A percentile compares a stretch with the other conserved stretches of the same genome.
These are phyloP conservation scores for Centropristis striata DNA, from an alignment of 2,113 vertebrate species.

Conservation along the genomic window DNA sequence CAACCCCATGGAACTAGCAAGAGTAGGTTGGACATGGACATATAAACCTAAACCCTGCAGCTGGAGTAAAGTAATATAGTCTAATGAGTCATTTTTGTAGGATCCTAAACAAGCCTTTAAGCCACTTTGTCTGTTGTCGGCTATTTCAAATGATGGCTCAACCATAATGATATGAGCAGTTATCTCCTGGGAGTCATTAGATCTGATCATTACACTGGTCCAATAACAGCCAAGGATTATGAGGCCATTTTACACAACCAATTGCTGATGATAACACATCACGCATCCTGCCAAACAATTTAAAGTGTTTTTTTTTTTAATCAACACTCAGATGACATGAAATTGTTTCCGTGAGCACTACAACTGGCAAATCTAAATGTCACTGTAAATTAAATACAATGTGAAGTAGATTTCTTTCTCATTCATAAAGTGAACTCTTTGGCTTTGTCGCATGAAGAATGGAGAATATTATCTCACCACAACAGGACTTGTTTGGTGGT, in stretches of 20 bases:
- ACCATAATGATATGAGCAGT: constrained; percentile 49
- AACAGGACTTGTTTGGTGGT: background rate
- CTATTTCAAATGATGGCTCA: constrained; percentile 32
- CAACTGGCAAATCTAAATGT: background rate
- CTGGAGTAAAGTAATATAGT: constrained; percentile 3
- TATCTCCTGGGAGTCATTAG: constrained; percentile 56
- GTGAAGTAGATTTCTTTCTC: background rate
- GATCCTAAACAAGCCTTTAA: constrained; percentile 14
- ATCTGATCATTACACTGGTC: constrained; percentile 50
- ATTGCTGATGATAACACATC: constrained; percentile 30
- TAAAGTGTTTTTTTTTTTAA: constrained; percentile 11
- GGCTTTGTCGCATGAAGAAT: background rate
- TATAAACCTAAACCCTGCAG: background rate
- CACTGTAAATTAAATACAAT: background rate
- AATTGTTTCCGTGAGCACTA: background rate
- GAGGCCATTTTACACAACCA: constrained; percentile 50
- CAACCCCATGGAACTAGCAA: no score
- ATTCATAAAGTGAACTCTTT: background rate
- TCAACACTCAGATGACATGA: constrained; percentile 15
- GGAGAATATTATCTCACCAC: background rate
- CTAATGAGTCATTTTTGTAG: constrained; percentile 20
- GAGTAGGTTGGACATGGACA: no score
- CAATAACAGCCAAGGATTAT: constrained; percentile 55
- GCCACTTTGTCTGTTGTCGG: constrained; percentile 2
- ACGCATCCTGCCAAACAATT: constrained; percentile 43